These are phyloP conservation scores for Ecliptopera silaceata DNA, from an alignment of 2,888 invertebrate species.

Conservation along the genomic window DNA sequence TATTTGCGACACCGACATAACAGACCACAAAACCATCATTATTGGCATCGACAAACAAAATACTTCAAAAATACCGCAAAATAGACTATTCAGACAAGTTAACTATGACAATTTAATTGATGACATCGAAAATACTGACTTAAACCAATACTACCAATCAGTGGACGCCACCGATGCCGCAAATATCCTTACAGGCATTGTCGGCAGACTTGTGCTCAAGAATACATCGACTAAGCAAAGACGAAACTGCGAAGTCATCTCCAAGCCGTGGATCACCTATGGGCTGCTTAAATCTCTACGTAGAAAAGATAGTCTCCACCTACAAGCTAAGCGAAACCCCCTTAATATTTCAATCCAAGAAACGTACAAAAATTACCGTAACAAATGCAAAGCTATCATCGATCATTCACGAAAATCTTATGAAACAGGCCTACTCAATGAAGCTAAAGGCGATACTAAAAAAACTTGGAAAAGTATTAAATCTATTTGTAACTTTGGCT, in stretches of 20 bases:
- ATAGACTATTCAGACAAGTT: neutral
- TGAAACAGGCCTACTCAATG: neutral
- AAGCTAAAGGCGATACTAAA: slow-evolving; percentile 8
- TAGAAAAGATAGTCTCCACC: slow-evolving; percentile 5
- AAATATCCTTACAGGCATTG: neutral
- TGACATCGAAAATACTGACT: neutral
- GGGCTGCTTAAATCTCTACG: slow-evolving; percentile 3
- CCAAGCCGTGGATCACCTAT: slow-evolving; percentile 10
- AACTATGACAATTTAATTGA: neutral
- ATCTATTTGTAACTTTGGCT: slow-evolving; percentile 4
- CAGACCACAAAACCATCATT: slow-evolving; percentile 13
- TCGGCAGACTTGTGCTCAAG: neutral
- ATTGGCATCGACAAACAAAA: slow-evolving; percentile 3
- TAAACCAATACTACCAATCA: neutral
- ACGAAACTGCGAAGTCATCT: neutral
- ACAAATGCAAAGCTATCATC: neutral
- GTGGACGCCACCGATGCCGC: neutral
- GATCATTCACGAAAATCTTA: slow-evolving; percentile 1
- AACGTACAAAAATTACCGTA: slow-evolving; percentile 14
- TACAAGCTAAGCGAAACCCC: neutral
- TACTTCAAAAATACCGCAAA: neutral
- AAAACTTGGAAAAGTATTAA: slow-evolving; percentile 12
- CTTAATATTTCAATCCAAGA: neutral
- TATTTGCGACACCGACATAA: slow-evolving; percentile 1
- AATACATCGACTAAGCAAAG: neutral